phyloP scores from a whole-genome alignment of 2,797 vertebrate species.

The Diceros bicornis region DNA sequence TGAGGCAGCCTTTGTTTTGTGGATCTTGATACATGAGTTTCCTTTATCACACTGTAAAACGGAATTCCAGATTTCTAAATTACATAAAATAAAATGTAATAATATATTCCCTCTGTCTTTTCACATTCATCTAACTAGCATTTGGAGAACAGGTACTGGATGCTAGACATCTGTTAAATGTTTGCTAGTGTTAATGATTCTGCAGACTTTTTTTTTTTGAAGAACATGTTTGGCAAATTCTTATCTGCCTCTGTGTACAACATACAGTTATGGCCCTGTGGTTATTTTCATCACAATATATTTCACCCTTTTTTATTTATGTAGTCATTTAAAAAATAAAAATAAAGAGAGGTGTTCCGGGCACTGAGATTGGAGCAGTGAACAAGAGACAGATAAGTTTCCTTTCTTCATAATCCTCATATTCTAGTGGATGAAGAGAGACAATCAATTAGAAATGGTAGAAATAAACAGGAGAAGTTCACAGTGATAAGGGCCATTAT shows the following conservation, averaged over 20 bases:
- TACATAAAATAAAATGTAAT: not conserved
- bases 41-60: not conserved
- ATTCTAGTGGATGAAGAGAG: not conserved
- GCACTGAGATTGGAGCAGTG: not conserved
- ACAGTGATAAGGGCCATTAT: not conserved
- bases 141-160: not conserved
- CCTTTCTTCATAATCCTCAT: not conserved
- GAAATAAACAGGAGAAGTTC: not conserved
- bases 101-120: not conserved
- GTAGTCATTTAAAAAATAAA: not conserved
- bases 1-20: not conserved
- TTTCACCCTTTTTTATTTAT: not conserved
- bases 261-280: not conserved
- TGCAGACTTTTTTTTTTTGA: not conserved
- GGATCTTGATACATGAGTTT: not conserved
- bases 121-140: not conserved
- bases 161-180: not conserved
- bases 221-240: not conserved
- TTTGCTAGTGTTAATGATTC: not conserved
- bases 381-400: not conserved
- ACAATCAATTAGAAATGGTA: not conserved
- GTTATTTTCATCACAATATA: not conserved
- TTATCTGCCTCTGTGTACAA: not conserved
- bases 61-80: not conserved
- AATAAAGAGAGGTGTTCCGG: not conserved